Base-by-base conservation (phyloP, 1,140 invertebrate genomes). In the Heliconius melpomene region DNA sequence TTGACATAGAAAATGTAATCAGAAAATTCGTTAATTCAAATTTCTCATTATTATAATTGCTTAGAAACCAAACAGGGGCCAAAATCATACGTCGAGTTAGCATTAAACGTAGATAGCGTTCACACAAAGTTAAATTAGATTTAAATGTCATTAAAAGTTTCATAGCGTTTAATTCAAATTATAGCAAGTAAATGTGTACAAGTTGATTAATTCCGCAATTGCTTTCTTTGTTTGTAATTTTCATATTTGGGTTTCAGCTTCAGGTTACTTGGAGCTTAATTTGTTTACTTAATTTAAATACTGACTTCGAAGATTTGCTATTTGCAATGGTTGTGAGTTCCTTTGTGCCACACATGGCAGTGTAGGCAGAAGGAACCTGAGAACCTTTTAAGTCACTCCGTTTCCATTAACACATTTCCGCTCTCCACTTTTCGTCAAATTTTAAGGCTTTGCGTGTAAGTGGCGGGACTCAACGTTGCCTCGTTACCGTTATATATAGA, bases 61-160 rank as follows among this genome's bases (percentile, higher is more conserved):
- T 38, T 29, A 74, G 50, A 40, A 74, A 70, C 78, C 40, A 26
- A 52, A 40, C 38, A 40, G 38, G 74, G 38, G 9, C 52, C 60
- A 66, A 66, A 66, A 29, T 29, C 60, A 66, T 66, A 29, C 54
- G 54, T 23, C 5, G 76, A 36, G 72, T 50, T 79, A 66, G 13
- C 23, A 66, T 57, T n/a, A 57, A 57, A 8, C 7, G 60, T 26
- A 60, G 78, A 79, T 74, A 79, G 38, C 73, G 71, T 72, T 79
- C 74, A 72, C 60, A 79, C 46, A 72, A 66, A 75, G 74, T 79
- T 79, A 75, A 79, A 79, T 79, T 79, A 52, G 78, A 79, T 75
- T 79, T 75, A 75, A 72, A 79, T 26, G 40, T 23, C 60, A 72
- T 79, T 75, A 79, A 75, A 79, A 79, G 73, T 79, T 75, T 60